Percentiles rank a stretch among this genome's conserved stretches.
phyloP scores from a whole-genome alignment of 2,888 invertebrate species.

The Phytoseiulus persimilis region DNA sequence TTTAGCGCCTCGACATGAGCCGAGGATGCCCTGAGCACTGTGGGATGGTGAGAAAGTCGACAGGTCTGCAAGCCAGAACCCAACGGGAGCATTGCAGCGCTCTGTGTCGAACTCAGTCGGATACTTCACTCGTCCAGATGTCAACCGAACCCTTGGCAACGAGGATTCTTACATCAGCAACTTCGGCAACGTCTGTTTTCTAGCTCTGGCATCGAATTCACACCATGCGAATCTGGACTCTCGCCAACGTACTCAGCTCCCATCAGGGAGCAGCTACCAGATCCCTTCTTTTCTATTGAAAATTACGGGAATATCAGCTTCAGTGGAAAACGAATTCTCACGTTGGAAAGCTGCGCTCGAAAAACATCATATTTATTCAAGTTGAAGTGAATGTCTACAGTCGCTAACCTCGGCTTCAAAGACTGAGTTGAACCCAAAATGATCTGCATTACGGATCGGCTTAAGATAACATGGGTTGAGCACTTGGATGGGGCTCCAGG shows the following conservation, averaged over 20 bases:
- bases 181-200: background rate
- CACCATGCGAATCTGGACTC: no score
- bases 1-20: background rate
- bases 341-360: no score
- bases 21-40: background rate
- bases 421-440: no score
- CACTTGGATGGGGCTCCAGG: background rate
- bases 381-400: no score
- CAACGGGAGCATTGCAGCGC: background rate
- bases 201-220: background rate
- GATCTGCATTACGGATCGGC: no score
- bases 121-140: background rate
- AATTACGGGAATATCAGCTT: no score
- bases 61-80: background rate
- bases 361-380: no score
- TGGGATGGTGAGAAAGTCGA: constrained; percentile 5
- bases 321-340: no score
- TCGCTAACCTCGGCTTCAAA: no score
- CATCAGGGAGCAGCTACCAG: no score
- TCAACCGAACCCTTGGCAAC: background rate
- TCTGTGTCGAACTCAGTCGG: background rate
- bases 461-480: background rate
- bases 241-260: no score
- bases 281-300: no score
- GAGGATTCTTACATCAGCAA: background rate